A percentile compares a stretch with the other conserved stretches of the same genome.
phyloP scores from a whole-genome alignment of 2,113 vertebrate species.

The Grallaria varia region DNA sequence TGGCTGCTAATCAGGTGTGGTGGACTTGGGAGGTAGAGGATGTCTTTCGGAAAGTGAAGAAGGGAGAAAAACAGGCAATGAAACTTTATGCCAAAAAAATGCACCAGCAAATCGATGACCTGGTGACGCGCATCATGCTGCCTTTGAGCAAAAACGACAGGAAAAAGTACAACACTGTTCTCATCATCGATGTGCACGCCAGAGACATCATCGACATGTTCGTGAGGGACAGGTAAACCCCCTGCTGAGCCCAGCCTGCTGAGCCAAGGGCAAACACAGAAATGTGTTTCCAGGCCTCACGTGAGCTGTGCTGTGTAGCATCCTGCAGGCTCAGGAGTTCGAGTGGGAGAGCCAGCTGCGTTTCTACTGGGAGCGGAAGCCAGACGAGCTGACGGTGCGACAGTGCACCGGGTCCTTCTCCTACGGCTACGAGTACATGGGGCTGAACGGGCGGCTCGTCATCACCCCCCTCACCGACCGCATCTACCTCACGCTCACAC shows the following conservation, averaged over 20 bases:
- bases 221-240: constrained; percentile 81
- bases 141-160: constrained; percentile 87
- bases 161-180: constrained; percentile 91
- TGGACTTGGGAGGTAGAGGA: constrained; percentile 99
- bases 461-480: constrained; percentile 95
- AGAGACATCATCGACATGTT: constrained; percentile 92
- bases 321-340: constrained; percentile 89
- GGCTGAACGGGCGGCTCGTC: constrained; percentile 91
- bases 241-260: rapidly evolving
- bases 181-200: constrained; percentile 96
- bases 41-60: constrained; percentile 81
- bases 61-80: constrained; percentile 87
- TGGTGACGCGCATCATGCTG: constrained; percentile 85
- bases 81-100: constrained; percentile 86
- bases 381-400: constrained; percentile 83
- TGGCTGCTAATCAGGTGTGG: constrained; percentile 95
- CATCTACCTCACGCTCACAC: constrained; percentile 95
- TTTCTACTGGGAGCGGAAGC: constrained; percentile 89
- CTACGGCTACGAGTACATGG: constrained; percentile 98
- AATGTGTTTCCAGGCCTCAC: not conserved
- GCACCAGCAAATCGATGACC: constrained; percentile 88
- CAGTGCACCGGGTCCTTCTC: constrained; percentile 91
- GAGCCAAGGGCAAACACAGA: rapidly evolving
- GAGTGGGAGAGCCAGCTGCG: constrained; percentile 96
- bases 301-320: constrained; percentile 67